Conservation (phyloP, 2,797 vertebrate genomes). For the Buphagus erythrorhynchus region DNA sequence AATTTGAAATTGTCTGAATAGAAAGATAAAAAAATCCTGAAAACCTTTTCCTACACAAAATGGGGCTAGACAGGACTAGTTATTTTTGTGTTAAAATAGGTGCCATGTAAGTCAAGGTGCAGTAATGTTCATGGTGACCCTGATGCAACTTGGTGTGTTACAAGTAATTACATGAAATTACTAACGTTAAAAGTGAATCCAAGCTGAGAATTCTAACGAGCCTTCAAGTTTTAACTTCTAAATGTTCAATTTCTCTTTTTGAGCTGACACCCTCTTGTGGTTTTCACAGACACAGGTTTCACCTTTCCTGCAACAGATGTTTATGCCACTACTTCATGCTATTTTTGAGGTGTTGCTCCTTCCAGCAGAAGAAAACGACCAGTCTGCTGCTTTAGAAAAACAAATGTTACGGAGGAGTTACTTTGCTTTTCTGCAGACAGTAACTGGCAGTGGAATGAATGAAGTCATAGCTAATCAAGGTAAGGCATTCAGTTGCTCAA, state of each 20-base stretch:
- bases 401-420: conserved; percentile 97
- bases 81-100: neutral
- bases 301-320: conserved; percentile 96
- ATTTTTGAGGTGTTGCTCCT: conserved; percentile 93
- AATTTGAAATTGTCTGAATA: neutral
- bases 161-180: neutral
- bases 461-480: conserved; percentile 97
- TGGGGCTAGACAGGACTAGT: neutral
- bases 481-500: conserved; percentile 41
- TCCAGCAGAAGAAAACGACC: conserved; percentile 96
- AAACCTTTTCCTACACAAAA: neutral
- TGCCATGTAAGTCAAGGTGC: neutral
- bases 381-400: conserved; percentile 94
- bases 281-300: conserved; percentile 89
- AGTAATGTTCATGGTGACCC: neutral
- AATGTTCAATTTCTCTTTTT: neutral
- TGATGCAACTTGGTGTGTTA: neutral
- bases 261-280: neutral
- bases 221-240: neutral
- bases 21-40: neutral
- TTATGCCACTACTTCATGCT: conserved; percentile 94
- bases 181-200: neutral
- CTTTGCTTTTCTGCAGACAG: conserved; percentile 93
- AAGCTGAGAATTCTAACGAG: neutral
- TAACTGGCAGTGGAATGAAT: conserved; percentile 94